A percentile compares a stretch with the other conserved stretches of the same genome.
Conservation (phyloP, 2,113 vertebrate species). For the Laterallus jamaicensis region DNA sequence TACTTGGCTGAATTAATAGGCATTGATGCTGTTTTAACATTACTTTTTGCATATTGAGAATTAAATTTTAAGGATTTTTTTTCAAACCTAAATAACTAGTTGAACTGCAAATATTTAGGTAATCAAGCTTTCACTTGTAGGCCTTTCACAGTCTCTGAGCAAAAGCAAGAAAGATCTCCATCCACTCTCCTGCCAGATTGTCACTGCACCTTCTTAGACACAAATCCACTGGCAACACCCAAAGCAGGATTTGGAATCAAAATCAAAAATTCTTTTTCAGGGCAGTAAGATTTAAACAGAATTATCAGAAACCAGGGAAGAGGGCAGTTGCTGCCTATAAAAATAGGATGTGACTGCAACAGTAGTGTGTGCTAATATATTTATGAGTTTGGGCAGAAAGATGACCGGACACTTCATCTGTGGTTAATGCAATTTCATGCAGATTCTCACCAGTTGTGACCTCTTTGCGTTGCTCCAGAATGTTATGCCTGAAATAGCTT, state of each 20-base stretch:
- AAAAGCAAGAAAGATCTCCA: neutral
- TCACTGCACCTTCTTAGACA: neutral
- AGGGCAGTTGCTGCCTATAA: neutral
- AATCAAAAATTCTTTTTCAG: neutral
- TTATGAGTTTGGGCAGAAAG: slow-evolving; percentile 8
- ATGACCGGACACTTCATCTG: slow-evolving; percentile 13
- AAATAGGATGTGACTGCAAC: neutral
- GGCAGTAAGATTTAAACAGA: neutral
- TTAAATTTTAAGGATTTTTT: neutral
- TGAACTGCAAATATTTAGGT: neutral
- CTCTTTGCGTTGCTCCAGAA: neutral
- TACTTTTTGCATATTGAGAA: neutral
- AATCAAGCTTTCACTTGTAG: neutral
- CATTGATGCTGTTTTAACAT: neutral
- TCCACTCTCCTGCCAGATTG: neutral
- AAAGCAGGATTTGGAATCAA: neutral
- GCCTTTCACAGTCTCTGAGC: neutral
- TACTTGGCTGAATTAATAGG: neutral
- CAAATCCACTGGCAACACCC: neutral
- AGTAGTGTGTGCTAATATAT: neutral
- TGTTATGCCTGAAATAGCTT: slow-evolving; percentile 20
- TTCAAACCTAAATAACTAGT: neutral
- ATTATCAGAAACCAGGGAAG: neutral
- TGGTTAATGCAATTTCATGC: slow-evolving; percentile 40
- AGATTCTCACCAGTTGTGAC: slow-evolving; percentile 20